Conservation (phyloP, 1,140 invertebrate species). For the Drosophila varians region DNA sequence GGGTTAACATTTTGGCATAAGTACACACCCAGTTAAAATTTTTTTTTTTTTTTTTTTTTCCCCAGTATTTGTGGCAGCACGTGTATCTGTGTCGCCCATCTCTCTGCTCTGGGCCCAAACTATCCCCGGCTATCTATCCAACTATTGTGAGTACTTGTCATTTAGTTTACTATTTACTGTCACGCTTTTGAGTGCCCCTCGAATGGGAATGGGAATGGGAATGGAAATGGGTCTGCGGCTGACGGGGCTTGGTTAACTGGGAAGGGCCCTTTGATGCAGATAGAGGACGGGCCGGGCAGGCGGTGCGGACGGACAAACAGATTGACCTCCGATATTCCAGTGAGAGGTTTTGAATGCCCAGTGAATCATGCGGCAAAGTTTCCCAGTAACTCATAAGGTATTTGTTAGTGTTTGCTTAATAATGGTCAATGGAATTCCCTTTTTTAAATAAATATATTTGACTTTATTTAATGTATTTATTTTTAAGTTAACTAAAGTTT, state of each 20-base stretch:
- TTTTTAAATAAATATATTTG: conserved; percentile 10
- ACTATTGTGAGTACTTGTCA: conserved; percentile 76
- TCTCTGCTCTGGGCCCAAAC: conserved; percentile 27
- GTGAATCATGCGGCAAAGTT: conserved; percentile 2
- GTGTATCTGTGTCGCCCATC: conserved; percentile 61
- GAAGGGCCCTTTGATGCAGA: conserved; percentile 31
- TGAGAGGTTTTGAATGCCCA: not conserved
- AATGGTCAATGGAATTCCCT: not conserved
- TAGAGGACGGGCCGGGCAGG: not conserved
- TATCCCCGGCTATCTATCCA: conserved; percentile 67
- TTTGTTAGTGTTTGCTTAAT: not conserved
- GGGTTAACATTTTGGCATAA: conserved; percentile 77
- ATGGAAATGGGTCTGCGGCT: conserved; percentile 26
- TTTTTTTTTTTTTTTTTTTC: conserved; percentile 8
- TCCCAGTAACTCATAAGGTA: not conserved
- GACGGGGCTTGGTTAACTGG: conserved; percentile 52
- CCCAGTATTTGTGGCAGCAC: conserved; percentile 25
- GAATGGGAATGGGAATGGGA: conserved; percentile 35
- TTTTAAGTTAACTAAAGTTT: too few species aligned
- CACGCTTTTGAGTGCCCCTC: conserved; percentile 74
- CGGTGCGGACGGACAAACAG: too few species aligned
- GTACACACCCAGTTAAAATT: conserved; percentile 66
- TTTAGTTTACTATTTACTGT: conserved; percentile 81
- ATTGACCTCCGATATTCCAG: conserved; percentile 22
- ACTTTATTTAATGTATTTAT: too few species aligned